Conservation (phyloP, 2,113 vertebrate genomes). For the Rhea pennata region DNA sequence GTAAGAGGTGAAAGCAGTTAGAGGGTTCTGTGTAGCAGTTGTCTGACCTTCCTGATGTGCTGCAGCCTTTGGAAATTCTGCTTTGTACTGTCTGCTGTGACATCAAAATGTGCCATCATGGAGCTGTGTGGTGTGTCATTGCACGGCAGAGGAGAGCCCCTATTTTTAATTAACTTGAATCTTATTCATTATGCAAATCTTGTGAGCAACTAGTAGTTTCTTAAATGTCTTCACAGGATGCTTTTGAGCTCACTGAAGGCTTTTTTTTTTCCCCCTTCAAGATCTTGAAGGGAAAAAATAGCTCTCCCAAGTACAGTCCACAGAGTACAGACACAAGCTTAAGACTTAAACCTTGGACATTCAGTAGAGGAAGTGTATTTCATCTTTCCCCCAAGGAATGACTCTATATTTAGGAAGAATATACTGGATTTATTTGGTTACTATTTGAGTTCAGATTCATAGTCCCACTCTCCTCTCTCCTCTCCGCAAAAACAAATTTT, state of each 20-base stretch:
- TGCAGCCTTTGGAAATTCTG: background rate
- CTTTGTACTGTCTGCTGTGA: background rate
- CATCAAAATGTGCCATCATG: background rate
- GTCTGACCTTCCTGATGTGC: background rate
- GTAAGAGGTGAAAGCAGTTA: background rate
- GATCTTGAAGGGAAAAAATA: background rate
- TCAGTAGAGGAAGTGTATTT: background rate
- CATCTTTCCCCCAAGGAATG: background rate
- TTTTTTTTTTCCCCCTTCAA: background rate
- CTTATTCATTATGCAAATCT: background rate
- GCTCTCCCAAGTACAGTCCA: background rate
- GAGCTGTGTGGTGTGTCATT: background rate
- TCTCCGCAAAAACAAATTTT: background rate
- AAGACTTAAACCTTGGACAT: background rate
- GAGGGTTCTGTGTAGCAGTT: background rate
- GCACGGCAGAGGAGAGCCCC: background rate
- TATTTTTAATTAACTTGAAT: background rate
- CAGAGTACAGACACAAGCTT: background rate
- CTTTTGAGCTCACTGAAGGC: background rate
- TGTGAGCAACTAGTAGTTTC: background rate
- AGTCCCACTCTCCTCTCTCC: background rate
- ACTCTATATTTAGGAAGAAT: constrained; percentile 23
- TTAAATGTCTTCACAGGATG: background rate
- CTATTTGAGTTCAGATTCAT: background rate
- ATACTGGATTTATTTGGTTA: constrained; percentile 20